phyloP scores from a whole-genome alignment of 1,140 invertebrate genomes.

The Drosophila nikananu region DNA sequence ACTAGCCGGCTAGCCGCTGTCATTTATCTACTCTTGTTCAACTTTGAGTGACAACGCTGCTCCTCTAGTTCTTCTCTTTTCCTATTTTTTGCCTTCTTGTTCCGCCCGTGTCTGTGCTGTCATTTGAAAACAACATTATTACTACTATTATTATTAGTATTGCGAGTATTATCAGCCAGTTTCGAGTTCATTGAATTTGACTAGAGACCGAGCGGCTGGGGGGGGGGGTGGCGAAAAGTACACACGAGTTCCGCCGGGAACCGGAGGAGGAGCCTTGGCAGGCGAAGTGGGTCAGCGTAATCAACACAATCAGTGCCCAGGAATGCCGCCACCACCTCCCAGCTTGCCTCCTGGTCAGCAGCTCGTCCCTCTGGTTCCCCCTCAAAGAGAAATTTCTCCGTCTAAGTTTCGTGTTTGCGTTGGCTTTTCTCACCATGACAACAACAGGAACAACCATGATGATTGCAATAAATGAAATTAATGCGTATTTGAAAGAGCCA shows the following conservation, averaged over 20 bases:
- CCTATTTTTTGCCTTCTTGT: conserved; percentile 11
- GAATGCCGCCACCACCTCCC: conserved; percentile 45
- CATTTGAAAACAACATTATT: conserved; percentile 80
- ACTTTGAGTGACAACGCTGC: conserved; percentile 40
- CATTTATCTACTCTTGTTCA: conserved; percentile 46
- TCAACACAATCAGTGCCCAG: conserved; percentile 81
- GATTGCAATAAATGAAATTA: conserved; percentile 84
- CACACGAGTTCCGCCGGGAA: conserved; percentile 43
- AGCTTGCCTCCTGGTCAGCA: conserved; percentile 17
- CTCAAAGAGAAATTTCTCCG: conserved; percentile 26
- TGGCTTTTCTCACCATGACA: conserved; percentile 75
- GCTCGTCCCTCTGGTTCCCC: conserved; percentile 1
- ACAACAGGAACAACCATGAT: conserved; percentile 70
- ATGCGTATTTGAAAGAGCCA: conserved; percentile 82
- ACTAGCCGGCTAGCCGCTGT: conserved; percentile 21
- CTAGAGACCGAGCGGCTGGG: conserved; percentile 26
- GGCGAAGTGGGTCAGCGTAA: conserved; percentile 79
- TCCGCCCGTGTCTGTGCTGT: conserved; percentile 47
- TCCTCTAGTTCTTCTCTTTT: conserved; percentile 9
- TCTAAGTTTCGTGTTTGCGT: conserved; percentile 68
- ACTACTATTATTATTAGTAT: conserved; percentile 79
- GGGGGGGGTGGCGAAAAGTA: conserved; percentile 6
- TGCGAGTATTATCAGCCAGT: conserved; percentile 79
- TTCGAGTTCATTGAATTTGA: conserved; percentile 83
- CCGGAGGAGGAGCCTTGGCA: conserved; percentile 58